Evolutionary conservation across 30 jellyfish, hydroid and myxozoan species (phyloP).

Genomic region (Calvadosia cruxmelitensis): DNA sequence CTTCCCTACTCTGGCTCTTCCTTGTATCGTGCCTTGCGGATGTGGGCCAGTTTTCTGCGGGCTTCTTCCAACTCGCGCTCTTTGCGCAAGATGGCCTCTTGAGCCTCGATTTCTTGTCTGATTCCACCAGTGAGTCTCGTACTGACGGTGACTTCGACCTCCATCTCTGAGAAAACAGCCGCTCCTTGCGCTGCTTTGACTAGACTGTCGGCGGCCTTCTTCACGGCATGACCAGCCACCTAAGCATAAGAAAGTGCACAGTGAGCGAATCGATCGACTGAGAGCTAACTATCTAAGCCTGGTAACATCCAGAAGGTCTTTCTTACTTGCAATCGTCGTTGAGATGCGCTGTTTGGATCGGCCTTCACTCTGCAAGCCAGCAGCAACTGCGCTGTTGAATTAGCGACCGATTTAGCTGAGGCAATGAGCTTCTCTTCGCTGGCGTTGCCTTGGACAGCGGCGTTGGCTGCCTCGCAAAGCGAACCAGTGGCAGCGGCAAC

Average conservation of each 20-base stretch:
- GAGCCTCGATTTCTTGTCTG: slow-evolving; percentile 92
- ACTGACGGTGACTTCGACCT: slow-evolving; percentile 74
- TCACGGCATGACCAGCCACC: slow-evolving; percentile 97
- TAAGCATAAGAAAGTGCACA: slow-evolving; percentile 6
- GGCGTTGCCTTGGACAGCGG: slow-evolving; percentile 99
- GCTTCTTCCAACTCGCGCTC: slow-evolving; percentile 94
- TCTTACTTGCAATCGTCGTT: slow-evolving; percentile 78
- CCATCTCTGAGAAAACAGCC: slow-evolving; percentile 83
- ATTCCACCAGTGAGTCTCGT: slow-evolving; percentile 79
- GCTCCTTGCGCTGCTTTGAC: slow-evolving; percentile 98
- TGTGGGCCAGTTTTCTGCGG: slow-evolving; percentile 53
- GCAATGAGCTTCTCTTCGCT: slow-evolving; percentile 98
- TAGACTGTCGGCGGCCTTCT: slow-evolving; percentile 91
- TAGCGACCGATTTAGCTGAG: slow-evolving; percentile 92
- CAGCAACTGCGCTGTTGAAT: slow-evolving; percentile 94
- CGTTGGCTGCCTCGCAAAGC: slow-evolving; percentile 99
- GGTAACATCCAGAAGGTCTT: too few species aligned
- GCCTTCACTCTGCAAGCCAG: slow-evolving; percentile 97
- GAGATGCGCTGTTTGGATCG: slow-evolving; percentile 92
- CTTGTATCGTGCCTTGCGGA: slow-evolving; percentile 74
- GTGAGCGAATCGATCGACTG: not conserved
- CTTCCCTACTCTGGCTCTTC: slow-evolving; percentile 56
- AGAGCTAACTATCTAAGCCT: too few species aligned
- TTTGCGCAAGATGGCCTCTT: slow-evolving; percentile 74
- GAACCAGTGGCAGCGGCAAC: slow-evolving; percentile 99